These are phyloP conservation scores for Gavia stellata DNA, from an alignment of 2,113 vertebrate genomes.

Conservation along the genomic window DNA sequence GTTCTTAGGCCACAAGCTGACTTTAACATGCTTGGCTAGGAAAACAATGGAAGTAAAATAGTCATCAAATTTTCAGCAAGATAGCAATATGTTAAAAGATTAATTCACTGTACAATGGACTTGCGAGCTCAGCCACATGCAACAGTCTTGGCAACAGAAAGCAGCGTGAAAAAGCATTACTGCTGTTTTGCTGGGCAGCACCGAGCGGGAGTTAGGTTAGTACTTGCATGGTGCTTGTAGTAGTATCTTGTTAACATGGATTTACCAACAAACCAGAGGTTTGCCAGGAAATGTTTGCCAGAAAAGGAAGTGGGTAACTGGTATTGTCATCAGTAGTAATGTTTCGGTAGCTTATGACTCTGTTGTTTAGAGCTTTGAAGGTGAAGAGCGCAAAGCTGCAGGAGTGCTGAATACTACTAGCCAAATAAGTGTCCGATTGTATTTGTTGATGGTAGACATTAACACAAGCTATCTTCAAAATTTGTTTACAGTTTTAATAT, in stretches of 20 bases:
- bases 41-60: background rate
- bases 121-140: background rate
- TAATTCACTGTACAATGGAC: background rate
- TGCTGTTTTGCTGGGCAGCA: background rate
- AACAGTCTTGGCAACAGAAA: background rate
- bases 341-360: background rate
- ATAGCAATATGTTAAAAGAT: background rate
- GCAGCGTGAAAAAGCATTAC: background rate
- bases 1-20: background rate
- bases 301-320: background rate
- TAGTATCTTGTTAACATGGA: background rate
- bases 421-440: background rate
- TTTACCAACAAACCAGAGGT: background rate
- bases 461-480: background rate
- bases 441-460: background rate
- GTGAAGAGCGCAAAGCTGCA: background rate
- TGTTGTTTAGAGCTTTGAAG: background rate
- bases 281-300: background rate
- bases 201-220: accelerated
- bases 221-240: background rate
- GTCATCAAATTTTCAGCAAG: background rate
- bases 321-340: background rate
- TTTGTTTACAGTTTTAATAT: background rate
- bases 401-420: background rate
- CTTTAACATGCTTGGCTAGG: background rate